A percentile compares a stretch with the other conserved stretches of the same genome.
phyloP scores from a whole-genome alignment of 2,797 vertebrate genomes.

The Pogonophryne albipinna region DNA sequence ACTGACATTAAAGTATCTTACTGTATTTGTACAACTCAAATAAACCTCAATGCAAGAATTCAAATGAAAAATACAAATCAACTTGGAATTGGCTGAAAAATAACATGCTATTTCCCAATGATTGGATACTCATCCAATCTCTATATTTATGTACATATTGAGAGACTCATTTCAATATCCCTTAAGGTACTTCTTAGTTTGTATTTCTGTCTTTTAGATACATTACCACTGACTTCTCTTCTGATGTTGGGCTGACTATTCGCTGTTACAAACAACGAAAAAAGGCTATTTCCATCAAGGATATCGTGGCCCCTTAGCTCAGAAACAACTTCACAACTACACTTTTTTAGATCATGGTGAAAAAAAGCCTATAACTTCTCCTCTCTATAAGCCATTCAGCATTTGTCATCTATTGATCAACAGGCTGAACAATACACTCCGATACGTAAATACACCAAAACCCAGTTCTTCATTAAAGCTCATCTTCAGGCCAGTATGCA shows the following conservation, averaged over 20 bases:
- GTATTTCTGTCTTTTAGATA: neutral
- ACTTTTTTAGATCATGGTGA: neutral
- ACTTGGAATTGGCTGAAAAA: neutral
- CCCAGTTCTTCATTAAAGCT: conserved; percentile 61
- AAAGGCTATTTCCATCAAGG: neutral
- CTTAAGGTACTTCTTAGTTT: neutral
- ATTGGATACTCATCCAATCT: neutral
- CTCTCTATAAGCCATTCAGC: conserved; percentile 22
- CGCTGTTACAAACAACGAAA: neutral
- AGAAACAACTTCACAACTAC: neutral
- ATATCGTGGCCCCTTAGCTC: neutral
- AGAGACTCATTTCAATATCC: neutral
- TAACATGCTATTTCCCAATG: neutral
- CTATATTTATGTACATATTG: neutral
- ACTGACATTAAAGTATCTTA: neutral
- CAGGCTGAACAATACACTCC: conserved; percentile 47
- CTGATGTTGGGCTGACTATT: neutral
- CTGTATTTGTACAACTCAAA: neutral
- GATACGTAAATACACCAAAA: conserved; percentile 50
- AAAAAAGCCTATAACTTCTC: neutral
- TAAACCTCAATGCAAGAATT: neutral
- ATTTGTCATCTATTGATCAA: conserved; percentile 53
- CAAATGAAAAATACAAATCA: neutral
- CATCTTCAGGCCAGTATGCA: conserved; percentile 61
- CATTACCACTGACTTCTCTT: neutral